Evolutionary conservation across 2,888 invertebrate species (phyloP).

Genomic region (Merodon equestris): DNA sequence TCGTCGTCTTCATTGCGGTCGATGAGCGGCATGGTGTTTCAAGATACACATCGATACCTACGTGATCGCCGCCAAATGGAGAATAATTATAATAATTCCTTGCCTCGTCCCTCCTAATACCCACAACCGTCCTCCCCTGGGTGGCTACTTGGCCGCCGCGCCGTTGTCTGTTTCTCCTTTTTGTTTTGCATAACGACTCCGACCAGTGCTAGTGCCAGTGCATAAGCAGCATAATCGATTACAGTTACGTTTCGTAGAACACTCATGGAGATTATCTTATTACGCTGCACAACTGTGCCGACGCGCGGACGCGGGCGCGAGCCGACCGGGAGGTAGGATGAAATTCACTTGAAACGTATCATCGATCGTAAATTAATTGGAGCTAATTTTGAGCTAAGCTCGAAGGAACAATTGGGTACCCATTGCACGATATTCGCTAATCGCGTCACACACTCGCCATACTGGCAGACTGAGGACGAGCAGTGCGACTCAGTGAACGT

Average conservation of each 20-base stretch:
- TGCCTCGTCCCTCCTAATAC: too few relatives aligned
- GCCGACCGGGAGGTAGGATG: slow-evolving; percentile 16
- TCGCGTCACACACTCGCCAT: slow-evolving; percentile 57
- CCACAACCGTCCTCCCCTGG: too few relatives aligned
- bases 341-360: slow-evolving; percentile 40
- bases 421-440: slow-evolving; percentile 57
- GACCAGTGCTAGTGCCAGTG: background rate
- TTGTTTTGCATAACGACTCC: slow-evolving; percentile 32
- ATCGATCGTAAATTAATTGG: slow-evolving; percentile 59
- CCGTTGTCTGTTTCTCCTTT: background rate
- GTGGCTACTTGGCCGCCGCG: too few relatives aligned
- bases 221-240: slow-evolving; percentile 41
- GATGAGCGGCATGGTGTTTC: slow-evolving; percentile 16
- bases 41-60: slow-evolving; percentile 37
- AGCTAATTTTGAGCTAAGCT: slow-evolving; percentile 61
- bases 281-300: slow-evolving; percentile 42
- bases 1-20: background rate
- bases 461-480: slow-evolving; percentile 28
- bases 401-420: slow-evolving; percentile 50
- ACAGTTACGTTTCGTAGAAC: slow-evolving; percentile 36
- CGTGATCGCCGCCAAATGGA: slow-evolving; percentile 59
- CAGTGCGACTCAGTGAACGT: slow-evolving; percentile 29
- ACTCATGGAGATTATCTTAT: slow-evolving; percentile 57
- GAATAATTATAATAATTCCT: slow-evolving; percentile 59
- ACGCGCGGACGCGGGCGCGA: too few relatives aligned